A percentile compares a stretch with the other conserved stretches of the same genome.
phyloP scores from a whole-genome alignment of 2,797 vertebrate genomes.

The Salarias fasciatus region DNA sequence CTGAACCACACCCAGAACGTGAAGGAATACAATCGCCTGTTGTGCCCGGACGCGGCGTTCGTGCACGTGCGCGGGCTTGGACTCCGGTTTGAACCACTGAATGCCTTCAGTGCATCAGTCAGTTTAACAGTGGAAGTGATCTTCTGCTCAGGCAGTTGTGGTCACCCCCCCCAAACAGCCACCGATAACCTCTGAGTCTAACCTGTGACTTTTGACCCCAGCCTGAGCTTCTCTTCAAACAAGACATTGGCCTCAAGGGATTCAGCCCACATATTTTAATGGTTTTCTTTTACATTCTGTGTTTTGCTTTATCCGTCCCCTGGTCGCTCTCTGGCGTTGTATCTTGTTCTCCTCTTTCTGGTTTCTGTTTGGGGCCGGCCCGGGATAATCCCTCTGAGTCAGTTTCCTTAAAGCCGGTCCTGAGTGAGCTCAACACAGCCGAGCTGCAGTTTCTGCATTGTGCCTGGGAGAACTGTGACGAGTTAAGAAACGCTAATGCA shows the following conservation, averaged over 20 bases:
- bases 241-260: conserved; percentile 71
- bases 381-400: conserved; percentile 63
- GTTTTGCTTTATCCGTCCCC: conserved; percentile 45
- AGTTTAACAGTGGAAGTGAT: conserved; percentile 42
- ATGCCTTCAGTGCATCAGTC: conserved; percentile 59
- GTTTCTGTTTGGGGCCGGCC: conserved; percentile 41
- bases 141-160: conserved; percentile 49
- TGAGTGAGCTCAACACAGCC: conserved; percentile 67
- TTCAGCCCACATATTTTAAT: conserved; percentile 49
- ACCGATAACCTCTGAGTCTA: conserved; percentile 71
- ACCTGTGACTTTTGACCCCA: conserved; percentile 68
- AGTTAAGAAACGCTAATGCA: conserved; percentile 42
- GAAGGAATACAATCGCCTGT: conserved; percentile 17
- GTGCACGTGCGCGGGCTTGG: conserved; percentile 11
- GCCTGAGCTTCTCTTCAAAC: conserved; percentile 69
- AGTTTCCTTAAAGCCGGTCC: conserved; percentile 59
- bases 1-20: conserved; percentile 62
- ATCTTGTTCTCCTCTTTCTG: conserved; percentile 29
- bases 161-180: conserved; percentile 66
- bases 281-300: conserved; percentile 46
- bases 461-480: conserved; percentile 50
- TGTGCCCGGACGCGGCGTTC: conserved; percentile 16
- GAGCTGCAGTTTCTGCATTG: conserved; percentile 25
- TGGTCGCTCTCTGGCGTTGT: conserved; percentile 11
- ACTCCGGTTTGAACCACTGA: conserved; percentile 51